These are phyloP conservation scores for Sebastes vulpes DNA, from an alignment of 2,797 vertebrate genomes.

Conservation along the genomic window DNA sequence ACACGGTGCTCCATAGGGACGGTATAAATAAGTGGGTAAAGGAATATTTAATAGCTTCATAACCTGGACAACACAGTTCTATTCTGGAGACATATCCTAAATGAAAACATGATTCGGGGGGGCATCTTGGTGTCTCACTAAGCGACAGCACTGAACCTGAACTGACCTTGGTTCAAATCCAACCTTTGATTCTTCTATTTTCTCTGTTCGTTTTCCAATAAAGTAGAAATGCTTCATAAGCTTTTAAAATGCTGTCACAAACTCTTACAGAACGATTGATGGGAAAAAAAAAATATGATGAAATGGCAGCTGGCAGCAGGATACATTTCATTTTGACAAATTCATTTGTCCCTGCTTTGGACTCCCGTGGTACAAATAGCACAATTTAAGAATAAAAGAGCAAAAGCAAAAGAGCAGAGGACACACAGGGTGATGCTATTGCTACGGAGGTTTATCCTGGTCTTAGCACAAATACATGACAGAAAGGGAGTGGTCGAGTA, in stretches of 20 bases:
- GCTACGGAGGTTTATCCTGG: conserved; percentile 47
- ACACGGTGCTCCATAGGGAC: background rate
- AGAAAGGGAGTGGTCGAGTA: conserved; percentile 60
- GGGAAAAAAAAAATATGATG: background rate
- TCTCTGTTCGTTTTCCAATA: background rate
- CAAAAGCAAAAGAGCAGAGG: conserved; percentile 12
- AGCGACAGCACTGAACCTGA: background rate
- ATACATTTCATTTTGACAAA: background rate
- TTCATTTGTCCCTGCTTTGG: background rate
- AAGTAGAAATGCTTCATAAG: background rate
- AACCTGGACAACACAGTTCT: background rate
- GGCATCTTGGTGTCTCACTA: background rate
- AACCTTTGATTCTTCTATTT: background rate
- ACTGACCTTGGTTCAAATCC: background rate
- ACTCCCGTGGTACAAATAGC: background rate
- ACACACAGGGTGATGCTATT: conserved; percentile 30
- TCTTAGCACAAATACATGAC: conserved; percentile 59
- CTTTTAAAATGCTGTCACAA: background rate
- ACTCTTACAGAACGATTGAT: background rate
- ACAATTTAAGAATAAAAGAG: background rate
- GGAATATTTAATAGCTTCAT: background rate
- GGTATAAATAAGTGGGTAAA: conserved; percentile 2
- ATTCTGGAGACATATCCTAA: background rate
- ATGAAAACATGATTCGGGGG: background rate
- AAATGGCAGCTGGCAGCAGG: background rate